These are phyloP conservation scores for Tachystola acroxantha DNA, from an alignment of 2,888 invertebrate species.

Conservation along the genomic window DNA sequence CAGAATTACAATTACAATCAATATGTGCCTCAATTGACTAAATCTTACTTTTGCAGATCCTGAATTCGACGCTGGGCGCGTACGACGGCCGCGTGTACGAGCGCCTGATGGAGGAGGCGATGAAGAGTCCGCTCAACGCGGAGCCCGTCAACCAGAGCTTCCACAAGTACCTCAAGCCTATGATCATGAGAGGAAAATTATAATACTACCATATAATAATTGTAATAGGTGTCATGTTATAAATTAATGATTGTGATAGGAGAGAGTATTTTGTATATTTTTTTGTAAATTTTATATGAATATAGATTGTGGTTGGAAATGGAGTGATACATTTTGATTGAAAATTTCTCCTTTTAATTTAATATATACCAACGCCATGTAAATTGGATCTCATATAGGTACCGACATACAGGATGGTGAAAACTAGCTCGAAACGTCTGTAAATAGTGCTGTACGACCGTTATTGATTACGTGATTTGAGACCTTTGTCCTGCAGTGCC, in stretches of 20 bases:
- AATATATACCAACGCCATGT: too few species aligned
- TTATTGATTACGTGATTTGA: too few species aligned
- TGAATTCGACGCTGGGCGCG: conserved; percentile 85
- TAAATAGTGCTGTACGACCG: too few species aligned
- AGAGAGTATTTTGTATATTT: not conserved
- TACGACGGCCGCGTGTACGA: conserved; percentile 92
- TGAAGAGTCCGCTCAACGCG: conserved; percentile 87
- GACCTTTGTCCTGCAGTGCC: too few species aligned
- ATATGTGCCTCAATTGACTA: too few species aligned
- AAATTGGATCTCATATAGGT: too few species aligned
- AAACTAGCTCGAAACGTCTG: too few species aligned
- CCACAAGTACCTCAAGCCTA: conserved; percentile 85
- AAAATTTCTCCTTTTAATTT: not conserved
- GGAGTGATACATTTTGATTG: not conserved
- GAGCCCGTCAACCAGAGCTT: conserved; percentile 87
- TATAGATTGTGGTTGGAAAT: not conserved
- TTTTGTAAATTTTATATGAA: not conserved
- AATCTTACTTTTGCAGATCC: conserved; percentile 24
- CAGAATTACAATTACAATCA: too few species aligned
- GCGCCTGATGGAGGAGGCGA: conserved; percentile 85
- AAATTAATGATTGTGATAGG: not conserved
- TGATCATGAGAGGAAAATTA: conserved; percentile 70
- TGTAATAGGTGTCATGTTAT: not conserved
- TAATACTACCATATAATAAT: conserved; percentile 2
- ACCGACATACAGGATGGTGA: too few species aligned